These are phyloP conservation scores for Pseudois nayaur DNA, from an alignment of 2,113 vertebrate genomes.

Conservation along the genomic window DNA sequence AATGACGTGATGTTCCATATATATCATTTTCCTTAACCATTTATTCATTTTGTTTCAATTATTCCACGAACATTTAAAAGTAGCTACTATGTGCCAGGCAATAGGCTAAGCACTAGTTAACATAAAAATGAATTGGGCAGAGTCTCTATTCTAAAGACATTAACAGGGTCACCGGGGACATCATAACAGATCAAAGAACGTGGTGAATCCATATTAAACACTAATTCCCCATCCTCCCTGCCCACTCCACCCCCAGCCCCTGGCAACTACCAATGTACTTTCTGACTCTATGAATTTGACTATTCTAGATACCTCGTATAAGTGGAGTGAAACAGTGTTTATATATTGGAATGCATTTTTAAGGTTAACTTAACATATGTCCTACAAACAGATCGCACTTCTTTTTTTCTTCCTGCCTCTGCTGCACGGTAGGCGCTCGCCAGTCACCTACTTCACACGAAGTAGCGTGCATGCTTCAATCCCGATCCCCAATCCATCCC, in stretches of 20 bases:
- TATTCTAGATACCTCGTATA: background rate
- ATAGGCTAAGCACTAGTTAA: background rate
- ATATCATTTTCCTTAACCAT: background rate
- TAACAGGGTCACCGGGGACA: fast-evolving
- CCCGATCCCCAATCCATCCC: background rate
- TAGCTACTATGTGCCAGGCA: background rate
- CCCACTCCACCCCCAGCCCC: background rate
- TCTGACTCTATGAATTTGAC: background rate
- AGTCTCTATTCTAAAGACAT: background rate
- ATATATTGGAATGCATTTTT: background rate
- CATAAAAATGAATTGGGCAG: background rate
- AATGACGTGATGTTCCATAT: background rate
- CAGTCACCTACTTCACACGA: background rate
- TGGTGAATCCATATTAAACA: background rate
- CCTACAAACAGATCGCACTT: background rate
- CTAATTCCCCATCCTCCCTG: background rate
- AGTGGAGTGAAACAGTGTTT: background rate
- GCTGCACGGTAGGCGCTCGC: fast-evolving
- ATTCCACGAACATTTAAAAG: background rate
- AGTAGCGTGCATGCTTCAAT: background rate
- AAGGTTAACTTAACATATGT: background rate
- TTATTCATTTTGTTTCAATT: background rate
- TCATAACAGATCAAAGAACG: background rate
- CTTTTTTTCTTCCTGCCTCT: background rate
- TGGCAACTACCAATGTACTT: background rate